Conservation (phyloP, 2,797 vertebrate species). For the Crocodylus rhombifer region DNA sequence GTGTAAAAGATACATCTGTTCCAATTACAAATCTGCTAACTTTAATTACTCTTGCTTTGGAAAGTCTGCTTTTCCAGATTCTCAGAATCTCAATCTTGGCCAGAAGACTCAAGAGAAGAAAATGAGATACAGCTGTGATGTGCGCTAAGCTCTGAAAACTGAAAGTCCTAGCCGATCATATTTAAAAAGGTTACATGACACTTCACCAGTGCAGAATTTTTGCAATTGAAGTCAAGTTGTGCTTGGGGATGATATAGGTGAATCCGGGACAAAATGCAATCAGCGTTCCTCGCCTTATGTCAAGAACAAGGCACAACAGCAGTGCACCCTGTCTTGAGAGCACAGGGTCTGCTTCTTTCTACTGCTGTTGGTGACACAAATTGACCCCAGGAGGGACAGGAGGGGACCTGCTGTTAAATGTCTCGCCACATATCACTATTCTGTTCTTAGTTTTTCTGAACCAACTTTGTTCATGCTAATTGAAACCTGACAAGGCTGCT, state of each 20-base stretch:
- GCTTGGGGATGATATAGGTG: neutral
- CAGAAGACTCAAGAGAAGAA: neutral
- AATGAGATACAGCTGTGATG: conserved; percentile 1
- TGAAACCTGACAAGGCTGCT: conserved; percentile 66
- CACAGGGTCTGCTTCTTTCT: conserved; percentile 40
- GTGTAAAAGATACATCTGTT: conserved; percentile 2
- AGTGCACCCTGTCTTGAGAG: neutral
- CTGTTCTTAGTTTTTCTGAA: conserved; percentile 34
- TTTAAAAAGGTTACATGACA: conserved; percentile 2
- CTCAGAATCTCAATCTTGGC: conserved; percentile 23
- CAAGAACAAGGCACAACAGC: conserved; percentile 26
- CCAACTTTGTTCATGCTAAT: conserved; percentile 61
- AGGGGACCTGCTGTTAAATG: conserved; percentile 67
- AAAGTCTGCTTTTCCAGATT: conserved; percentile 41
- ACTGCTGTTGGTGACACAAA: conserved; percentile 32
- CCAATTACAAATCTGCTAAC: neutral
- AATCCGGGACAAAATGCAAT: neutral
- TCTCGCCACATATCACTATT: conserved; percentile 63
- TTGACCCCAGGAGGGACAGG: conserved; percentile 55
- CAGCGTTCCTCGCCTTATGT: conserved; percentile 56
- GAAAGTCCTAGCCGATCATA: neutral
- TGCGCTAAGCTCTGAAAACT: conserved; percentile 8
- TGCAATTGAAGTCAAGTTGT: neutral
- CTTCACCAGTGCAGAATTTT: neutral
- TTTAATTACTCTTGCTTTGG: conserved; percentile 29